Evolutionary conservation across 1,140 invertebrate species (phyloP), one percentile per base, ranked within the genome.

Genomic region (Leptopilina boulardi): DNA sequence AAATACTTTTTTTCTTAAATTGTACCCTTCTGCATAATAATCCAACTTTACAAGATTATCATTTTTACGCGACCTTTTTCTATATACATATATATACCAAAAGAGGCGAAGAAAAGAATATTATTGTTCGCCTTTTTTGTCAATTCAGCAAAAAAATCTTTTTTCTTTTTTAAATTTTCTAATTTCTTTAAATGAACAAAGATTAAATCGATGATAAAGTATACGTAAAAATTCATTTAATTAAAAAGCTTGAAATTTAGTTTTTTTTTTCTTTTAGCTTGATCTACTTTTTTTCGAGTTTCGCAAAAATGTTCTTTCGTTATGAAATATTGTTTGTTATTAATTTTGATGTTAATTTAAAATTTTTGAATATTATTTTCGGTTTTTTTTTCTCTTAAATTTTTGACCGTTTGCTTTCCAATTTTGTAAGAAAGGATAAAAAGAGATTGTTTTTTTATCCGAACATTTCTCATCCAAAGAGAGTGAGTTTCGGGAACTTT

Each of bases 1-100:
- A 85, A 85, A 86, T 80, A 79, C 80, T 83, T 83, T n/a, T n/a
- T 84, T 85, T 9, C 80, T 80, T 70, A 82, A 83, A 80, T 75
- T 56, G 71, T 54, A 75, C 18, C 76, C 76, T 71, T 54, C 78
- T 75, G 51, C 72, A 74, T 66, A 66, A 66, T 66, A 66, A 66
- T 66, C 59, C 21, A 66, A 30, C 59, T 66, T 66, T 66, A 66
- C 59, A 66, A 66, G 23, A 66, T 66, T 66, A 66, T 66, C 59
- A 66, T n/a, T 66, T n/a, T 66, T 30, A 66, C 59, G 26, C 26
- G 59, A 23, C 23, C 26, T 66, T 66, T 66, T 66, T 26, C 21
- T 30, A n/a, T n/a, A n/a, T n/a, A n/a, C n/a, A n/a, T n/a, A n/a
- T n/a, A n/a, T n/a, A n/a, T n/a, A n/a, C 15, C 23, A 26, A 26